Evolutionary conservation across 2,797 vertebrate genomes (phyloP).

Genomic region (Anas bahamensis): DNA sequence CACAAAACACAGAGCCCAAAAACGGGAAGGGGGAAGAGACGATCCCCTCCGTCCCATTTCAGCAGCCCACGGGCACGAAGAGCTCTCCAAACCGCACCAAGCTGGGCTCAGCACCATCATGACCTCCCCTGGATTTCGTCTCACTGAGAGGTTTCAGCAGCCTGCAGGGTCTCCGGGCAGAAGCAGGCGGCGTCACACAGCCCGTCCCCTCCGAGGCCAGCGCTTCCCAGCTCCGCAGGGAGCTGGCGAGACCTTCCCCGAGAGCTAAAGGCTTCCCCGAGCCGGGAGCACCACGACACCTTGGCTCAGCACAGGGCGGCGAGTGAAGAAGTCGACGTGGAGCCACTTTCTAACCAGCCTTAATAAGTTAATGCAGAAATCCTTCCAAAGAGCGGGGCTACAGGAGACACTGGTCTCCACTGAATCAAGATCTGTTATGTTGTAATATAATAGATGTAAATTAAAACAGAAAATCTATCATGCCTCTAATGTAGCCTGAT

Average conservation of each 20-base stretch:
- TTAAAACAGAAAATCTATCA: conserved; percentile 98
- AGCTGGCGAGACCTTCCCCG: background rate
- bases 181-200: background rate
- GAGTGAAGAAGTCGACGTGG: background rate
- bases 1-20: background rate
- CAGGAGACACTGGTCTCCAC: conserved; percentile 71
- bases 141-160: background rate
- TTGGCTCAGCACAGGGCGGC: background rate
- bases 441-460: conserved; percentile 95
- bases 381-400: conserved; percentile 66
- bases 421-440: conserved; percentile 81
- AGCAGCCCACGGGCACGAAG: background rate
- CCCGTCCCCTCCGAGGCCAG: background rate
- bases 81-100: background rate
- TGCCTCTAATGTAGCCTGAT: conserved; percentile 93
- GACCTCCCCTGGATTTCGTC: background rate
- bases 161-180: background rate
- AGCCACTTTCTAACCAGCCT: conserved; percentile 33
- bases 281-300: background rate
- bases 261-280: background rate
- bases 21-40: background rate
- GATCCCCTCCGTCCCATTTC: background rate
- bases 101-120: background rate
- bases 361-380: conserved; percentile 65
- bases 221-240: rapidly evolving